Percentiles rank a stretch among this genome's conserved stretches.
phyloP scores from a whole-genome alignment of 1,140 invertebrate species.

The Drosophila tani region DNA sequence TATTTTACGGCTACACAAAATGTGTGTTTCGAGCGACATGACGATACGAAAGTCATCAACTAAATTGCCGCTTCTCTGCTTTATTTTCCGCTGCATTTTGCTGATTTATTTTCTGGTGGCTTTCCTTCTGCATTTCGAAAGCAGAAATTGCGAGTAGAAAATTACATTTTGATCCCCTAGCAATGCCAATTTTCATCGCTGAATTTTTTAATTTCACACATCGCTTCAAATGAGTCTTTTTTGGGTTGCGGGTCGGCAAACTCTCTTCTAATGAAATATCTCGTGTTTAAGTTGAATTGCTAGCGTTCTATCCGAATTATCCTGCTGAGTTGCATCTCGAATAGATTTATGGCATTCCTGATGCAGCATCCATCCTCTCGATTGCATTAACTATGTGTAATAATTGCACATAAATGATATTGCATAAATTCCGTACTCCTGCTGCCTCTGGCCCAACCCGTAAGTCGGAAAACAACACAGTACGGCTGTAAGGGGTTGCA shows the following conservation, averaged over 20 bases:
- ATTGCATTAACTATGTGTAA: slow-evolving; percentile 43
- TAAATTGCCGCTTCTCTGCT: slow-evolving; percentile 20
- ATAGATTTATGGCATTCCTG: slow-evolving; percentile 26
- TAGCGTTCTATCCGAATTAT: not conserved
- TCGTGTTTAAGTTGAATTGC: slow-evolving; percentile 8
- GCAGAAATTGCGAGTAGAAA: slow-evolving; percentile 11
- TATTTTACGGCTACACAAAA: slow-evolving; percentile 6
- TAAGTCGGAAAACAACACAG: slow-evolving; percentile 22
- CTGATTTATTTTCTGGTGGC: slow-evolving; percentile 41
- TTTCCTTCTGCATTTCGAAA: slow-evolving; percentile 20
- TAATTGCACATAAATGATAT: slow-evolving; percentile 66
- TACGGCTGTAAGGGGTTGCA: not conserved
- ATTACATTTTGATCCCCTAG: slow-evolving; percentile 39
- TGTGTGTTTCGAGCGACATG: not conserved
- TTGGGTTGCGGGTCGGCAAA: slow-evolving; percentile 3
- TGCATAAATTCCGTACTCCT: slow-evolving; percentile 51
- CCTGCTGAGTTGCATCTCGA: slow-evolving; percentile 14
- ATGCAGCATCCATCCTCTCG: not conserved
- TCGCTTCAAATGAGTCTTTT: slow-evolving; percentile 41
- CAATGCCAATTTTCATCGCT: slow-evolving; percentile 43
- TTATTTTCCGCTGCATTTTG: slow-evolving; percentile 47
- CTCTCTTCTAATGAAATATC: slow-evolving; percentile 13
- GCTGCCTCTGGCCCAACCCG: slow-evolving; percentile 35
- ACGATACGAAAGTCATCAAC: slow-evolving; percentile 31
- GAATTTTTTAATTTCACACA: slow-evolving; percentile 77